phyloP scores from a whole-genome alignment of 1,140 invertebrate species.

The Harpegnathos saltator region DNA sequence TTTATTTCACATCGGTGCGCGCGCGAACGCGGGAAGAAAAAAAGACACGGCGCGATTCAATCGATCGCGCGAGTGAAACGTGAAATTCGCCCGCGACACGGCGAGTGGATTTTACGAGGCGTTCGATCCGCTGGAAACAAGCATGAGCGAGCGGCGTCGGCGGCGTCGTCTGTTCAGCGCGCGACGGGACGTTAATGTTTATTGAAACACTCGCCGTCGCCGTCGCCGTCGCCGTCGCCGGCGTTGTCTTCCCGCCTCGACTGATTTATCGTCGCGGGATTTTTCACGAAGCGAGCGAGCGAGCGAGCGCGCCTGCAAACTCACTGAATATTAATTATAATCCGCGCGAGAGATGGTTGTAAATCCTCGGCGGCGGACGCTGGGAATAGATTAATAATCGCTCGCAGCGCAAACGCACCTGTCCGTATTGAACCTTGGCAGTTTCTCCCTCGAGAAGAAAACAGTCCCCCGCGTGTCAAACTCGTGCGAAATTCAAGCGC shows the following conservation, averaged over 20 bases:
- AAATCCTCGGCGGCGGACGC: conserved; percentile 7
- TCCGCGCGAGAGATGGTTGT: not conserved
- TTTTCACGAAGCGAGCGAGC: not conserved
- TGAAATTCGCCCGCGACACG: conserved; percentile 1
- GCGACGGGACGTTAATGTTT: conserved; percentile 27
- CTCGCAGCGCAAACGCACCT: too few relatives aligned
- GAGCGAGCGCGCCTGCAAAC: not conserved
- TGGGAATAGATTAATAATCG: too few relatives aligned
- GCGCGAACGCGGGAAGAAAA: not conserved
- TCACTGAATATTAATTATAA: conserved; percentile 31
- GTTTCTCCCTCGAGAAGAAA: too few relatives aligned
- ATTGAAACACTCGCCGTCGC: conserved; percentile 11
- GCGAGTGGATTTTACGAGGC: conserved; percentile 18
- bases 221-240: too few relatives aligned
- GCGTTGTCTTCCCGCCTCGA: too few relatives aligned
- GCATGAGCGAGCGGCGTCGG: not conserved
- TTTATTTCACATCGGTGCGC: conserved; percentile 26
- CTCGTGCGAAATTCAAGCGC: not conserved
- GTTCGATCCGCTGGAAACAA: conserved; percentile 8
- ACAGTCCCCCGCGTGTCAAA: not conserved
- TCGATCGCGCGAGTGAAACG: not conserved
- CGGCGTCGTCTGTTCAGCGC: conserved; percentile 10
- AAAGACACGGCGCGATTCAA: not conserved
- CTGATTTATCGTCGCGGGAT: conserved; percentile 30
- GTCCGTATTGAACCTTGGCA: too few relatives aligned